Base-by-base conservation (phyloP, 2,888 invertebrate species). In the Polietes domitor region DNA sequence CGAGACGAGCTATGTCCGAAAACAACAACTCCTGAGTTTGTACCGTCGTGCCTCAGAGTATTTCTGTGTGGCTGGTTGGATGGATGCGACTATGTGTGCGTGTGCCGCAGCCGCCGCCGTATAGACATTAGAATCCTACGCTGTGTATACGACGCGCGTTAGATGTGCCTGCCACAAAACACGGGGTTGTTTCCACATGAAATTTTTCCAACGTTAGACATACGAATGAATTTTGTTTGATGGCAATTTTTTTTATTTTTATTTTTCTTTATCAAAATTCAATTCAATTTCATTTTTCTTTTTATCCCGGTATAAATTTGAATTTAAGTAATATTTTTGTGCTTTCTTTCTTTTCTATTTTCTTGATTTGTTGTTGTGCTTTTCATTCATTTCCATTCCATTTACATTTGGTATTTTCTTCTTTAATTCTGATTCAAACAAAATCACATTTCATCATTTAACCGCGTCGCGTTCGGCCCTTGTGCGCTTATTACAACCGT, bases 401-500 rank as follows among this genome's bases (percentile, higher is more conserved):
- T 6, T 9, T 4, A 32, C 32, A 32, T 9, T 6, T 6, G 9
- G 9, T 32, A 32, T 21, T 21, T 61, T 26, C 61, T 24, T 26
- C 61, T 24, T 26, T 6, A 19, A 58, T 53, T 53, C 50, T 55
- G 5, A 32, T 32, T n/a, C n/a, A n/a, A n/a, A n/a, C n/a, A 37
- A 37, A 37, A 50, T 61, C n/a, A 61, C 65, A 41, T 37, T 65
- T 65, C 65, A 65, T 41, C 43, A 68, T 68, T n/a, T n/a, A n/a
- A 26, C 9, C 24, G 1, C 26, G 15, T 43, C 43, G 21, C 68
- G 68, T 21, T 12, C 15, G 26, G 21, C 21, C 21, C 65, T n/a
- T 41, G 43, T 53, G 65, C 84, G 84, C 84, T 79, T 81, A 81
- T 71, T 78, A 58, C 76, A 81, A 84, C 84, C 84, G 84, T 81